These are phyloP conservation scores for Marmota monax DNA, from an alignment of 2,113 vertebrate genomes.

Conservation along the genomic window DNA sequence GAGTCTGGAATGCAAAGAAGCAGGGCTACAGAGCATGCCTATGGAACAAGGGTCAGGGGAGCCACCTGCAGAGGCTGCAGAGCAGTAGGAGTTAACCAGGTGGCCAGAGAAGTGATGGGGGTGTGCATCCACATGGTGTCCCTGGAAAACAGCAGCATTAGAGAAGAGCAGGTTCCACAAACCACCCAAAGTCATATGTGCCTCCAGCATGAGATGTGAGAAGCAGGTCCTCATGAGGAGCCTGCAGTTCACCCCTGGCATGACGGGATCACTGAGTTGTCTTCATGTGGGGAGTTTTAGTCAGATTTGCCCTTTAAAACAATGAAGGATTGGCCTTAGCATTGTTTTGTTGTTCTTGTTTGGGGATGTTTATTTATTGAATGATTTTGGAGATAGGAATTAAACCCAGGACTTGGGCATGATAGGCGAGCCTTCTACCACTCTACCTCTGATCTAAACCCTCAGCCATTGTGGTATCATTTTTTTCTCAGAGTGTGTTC, in stretches of 20 bases:
- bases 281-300: background rate
- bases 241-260: background rate
- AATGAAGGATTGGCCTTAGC: background rate
- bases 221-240: background rate
- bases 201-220: background rate
- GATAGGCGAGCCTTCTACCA: no score
- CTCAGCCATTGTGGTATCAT: background rate
- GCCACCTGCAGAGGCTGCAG: background rate
- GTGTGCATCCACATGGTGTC: background rate
- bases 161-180: background rate
- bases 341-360: background rate
- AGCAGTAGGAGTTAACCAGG: background rate
- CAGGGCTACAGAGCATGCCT: background rate
- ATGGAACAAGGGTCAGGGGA: background rate
- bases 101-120: background rate
- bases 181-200: background rate
- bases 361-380: no score
- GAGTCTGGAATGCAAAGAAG: fast-evolving
- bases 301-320: background rate
- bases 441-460: background rate
- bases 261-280: background rate
- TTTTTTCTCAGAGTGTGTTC: background rate
- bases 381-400: background rate
- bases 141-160: background rate
- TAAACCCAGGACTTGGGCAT: background rate